Conservation (phyloP, 2,888 invertebrate genomes). For the Alentia gelatinosa region DNA sequence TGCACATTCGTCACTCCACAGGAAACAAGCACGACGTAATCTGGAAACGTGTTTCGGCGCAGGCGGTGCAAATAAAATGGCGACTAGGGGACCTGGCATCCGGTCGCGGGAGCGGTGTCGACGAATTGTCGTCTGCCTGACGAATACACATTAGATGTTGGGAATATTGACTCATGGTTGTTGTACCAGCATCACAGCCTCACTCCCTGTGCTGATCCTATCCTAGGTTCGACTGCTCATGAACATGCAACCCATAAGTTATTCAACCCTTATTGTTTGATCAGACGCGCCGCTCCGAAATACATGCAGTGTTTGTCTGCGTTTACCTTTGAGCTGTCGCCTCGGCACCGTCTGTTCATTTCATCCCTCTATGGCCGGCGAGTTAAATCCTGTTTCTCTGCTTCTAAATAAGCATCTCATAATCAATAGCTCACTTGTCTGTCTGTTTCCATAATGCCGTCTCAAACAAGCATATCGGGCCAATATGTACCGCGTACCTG, state of each 20-base stretch:
- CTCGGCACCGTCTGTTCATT: too few species aligned
- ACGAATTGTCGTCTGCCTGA: not conserved
- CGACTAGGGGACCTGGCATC: not conserved
- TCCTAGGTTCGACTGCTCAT: not conserved
- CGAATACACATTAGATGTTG: not conserved
- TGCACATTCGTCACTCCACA: not conserved
- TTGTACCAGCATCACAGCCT: not conserved
- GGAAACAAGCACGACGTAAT: not conserved
- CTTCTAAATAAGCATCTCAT: too few species aligned
- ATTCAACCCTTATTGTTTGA: slow-evolving; percentile 3
- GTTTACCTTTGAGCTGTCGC: too few species aligned
- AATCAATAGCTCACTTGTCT: too few species aligned
- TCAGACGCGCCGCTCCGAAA: too few species aligned
- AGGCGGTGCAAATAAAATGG: not conserved
- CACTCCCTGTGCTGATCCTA: not conserved
- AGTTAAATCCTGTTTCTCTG: too few species aligned
- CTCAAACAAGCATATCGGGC: too few species aligned
- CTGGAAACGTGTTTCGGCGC: not conserved
- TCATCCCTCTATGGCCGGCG: too few species aligned
- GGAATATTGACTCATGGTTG: not conserved
- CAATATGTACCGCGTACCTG: too few species aligned
- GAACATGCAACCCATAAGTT: not conserved
- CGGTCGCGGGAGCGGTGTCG: not conserved
- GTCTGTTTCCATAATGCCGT: too few species aligned
- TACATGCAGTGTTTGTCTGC: too few species aligned